These are phyloP conservation scores for Sisyra terminalis DNA, from an alignment of 2,888 invertebrate species.

Conservation along the genomic window DNA sequence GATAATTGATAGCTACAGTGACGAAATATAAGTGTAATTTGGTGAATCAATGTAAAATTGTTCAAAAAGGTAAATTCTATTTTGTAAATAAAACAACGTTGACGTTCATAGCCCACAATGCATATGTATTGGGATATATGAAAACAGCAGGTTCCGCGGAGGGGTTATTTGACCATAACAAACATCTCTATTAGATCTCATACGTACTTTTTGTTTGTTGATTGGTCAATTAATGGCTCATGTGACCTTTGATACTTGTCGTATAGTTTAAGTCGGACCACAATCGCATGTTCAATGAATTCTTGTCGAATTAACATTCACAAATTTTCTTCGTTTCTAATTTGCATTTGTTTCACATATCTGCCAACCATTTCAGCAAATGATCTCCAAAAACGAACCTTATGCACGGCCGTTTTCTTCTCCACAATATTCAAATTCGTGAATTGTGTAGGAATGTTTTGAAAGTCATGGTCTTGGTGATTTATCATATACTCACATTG, in stretches of 20 bases:
- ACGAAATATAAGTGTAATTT: too few relatives aligned
- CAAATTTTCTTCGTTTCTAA: not conserved
- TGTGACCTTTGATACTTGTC: constrained; percentile 19
- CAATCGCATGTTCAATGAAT: constrained; percentile 2
- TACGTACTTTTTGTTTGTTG: constrained; percentile 5
- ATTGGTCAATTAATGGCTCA: constrained; percentile 17
- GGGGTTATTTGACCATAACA: constrained; percentile 15
- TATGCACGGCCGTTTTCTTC: too few relatives aligned
- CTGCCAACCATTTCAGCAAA: not conserved
- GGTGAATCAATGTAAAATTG: too few relatives aligned
- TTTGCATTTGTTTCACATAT: too few relatives aligned
- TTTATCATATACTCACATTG: constrained; percentile 2
- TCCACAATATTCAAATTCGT: not conserved
- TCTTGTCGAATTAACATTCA: not conserved
- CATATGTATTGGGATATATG: not conserved
- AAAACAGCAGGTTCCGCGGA: constrained; percentile 5
- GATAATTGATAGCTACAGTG: too few relatives aligned
- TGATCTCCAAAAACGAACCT: too few relatives aligned
- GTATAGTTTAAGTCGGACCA: not conserved
- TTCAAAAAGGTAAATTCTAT: not conserved
- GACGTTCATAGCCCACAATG: not conserved
- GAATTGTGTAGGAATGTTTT: not conserved
- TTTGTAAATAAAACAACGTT: not conserved
- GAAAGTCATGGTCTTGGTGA: constrained; percentile 7
- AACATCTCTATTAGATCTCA: constrained; percentile 8